Base-by-base conservation (phyloP, 2,797 vertebrate genomes). In the Aphelocoma californica region DNA sequence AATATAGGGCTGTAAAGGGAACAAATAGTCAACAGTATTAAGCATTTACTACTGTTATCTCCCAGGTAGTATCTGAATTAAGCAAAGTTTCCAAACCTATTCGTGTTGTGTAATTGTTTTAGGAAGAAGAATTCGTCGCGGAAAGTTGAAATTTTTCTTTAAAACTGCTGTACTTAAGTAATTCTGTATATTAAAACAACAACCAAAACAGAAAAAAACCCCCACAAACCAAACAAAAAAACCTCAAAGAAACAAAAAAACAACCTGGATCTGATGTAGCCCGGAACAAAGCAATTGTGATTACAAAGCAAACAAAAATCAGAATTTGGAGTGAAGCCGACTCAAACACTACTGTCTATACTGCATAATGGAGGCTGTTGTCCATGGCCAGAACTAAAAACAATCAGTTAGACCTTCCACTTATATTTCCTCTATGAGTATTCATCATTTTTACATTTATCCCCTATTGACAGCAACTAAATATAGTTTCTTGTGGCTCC, bases 261-360 rank as follows among this genome's bases (percentile, higher is more conserved):
- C 4, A 77, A 3, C 34, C 31, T 66, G 18, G 21, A 62, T 83
- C 47, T 79, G 32, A 47, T 62, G 44, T 56, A 83, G 20, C 9
- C 36, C 50, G 45, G 29, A 91, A 84, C 18, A 96, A 81, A 95
- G 84, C 31, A 25, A 51, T 81, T 81, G 36, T 86, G 54, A 88
- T 90, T 81, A 69, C 36, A 90, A 85, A 92, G n/a, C 47, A 67
- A 95, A 81, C 13, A 58, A 72, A 86, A 86, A 83, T 88, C 73
- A 83, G 73, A 86, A 75, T 83, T 86, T 91, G 75, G 62, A 91
- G 24, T 61, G 75, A 91, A 72, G 72, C 40, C 2, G 19, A 74
- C 44, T 91, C 38, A 65, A 17, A 51, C 60, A 48, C 58, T 81
- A 23, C 44, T 89, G 23, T 17, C 71, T 74, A 1, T 85, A 64